Percentiles rank a stretch among this genome's conserved stretches.
These are phyloP conservation scores for Anoplopoma fimbria DNA, from an alignment of 2,113 vertebrate species.

Conservation along the genomic window DNA sequence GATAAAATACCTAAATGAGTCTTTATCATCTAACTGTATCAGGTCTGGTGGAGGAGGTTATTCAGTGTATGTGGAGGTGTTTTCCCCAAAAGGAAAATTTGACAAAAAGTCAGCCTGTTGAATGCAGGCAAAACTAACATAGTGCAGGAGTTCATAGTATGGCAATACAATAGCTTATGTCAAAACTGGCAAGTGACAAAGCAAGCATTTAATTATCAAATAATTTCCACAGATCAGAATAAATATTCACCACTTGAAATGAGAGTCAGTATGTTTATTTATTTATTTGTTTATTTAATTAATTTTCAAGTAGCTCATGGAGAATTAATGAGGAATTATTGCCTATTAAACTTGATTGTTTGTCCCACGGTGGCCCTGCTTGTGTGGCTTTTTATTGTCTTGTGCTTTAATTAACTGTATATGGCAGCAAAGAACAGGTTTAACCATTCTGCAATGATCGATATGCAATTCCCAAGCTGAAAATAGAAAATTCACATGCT, in stretches of 20 bases:
- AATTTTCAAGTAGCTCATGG: background rate
- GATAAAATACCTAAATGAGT: conserved; percentile 15
- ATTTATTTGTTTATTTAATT: no score
- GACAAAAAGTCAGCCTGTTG: background rate
- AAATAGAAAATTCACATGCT: background rate
- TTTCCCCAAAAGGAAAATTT: conserved; percentile 40
- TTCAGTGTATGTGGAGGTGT: conserved; percentile 8
- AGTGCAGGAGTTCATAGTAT: background rate
- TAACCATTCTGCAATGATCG: background rate
- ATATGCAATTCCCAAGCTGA: background rate
- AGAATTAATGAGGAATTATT: background rate
- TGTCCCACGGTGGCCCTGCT: background rate
- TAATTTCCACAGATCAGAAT: background rate
- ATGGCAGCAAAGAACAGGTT: background rate
- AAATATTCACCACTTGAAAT: background rate
- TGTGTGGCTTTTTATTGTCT: background rate
- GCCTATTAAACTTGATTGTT: background rate
- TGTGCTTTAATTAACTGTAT: background rate
- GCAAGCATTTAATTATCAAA: background rate
- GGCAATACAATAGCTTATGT: background rate
- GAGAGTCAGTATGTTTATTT: background rate
- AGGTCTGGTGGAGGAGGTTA: conserved; percentile 34
- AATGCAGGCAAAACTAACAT: conserved; percentile 8
- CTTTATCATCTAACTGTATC: conserved; percentile 36
- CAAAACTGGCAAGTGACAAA: no score